Conservation (phyloP, 1,140 invertebrate genomes). For the Anastrepha obliqua region DNA sequence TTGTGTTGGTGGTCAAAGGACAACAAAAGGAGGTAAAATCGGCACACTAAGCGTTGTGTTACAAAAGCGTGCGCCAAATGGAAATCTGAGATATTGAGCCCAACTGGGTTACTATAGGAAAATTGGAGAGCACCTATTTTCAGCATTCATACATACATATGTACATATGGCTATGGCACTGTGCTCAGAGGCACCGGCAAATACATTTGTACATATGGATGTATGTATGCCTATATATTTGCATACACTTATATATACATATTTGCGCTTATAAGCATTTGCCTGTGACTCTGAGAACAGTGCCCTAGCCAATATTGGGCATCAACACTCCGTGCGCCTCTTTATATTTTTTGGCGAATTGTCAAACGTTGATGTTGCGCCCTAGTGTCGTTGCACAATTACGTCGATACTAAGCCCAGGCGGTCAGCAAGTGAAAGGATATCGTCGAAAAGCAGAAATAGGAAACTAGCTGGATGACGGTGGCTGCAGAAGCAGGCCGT, state of each 20-base stretch:
- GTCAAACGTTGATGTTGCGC: not conserved
- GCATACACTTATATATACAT: too few relatives aligned
- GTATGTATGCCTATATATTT: too few relatives aligned
- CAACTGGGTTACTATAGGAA: not conserved
- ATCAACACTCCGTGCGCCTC: too few relatives aligned
- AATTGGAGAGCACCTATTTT: not conserved
- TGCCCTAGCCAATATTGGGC: too few relatives aligned
- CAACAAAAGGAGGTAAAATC: slow-evolving; percentile 4
- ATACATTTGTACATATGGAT: too few relatives aligned
- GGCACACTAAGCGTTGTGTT: not conserved
- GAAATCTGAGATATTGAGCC: slow-evolving; percentile 13
- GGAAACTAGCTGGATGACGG: not conserved
- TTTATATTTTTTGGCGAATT: too few relatives aligned
- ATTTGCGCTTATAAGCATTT: too few relatives aligned
- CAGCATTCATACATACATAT: not conserved
- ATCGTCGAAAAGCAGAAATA: not conserved
- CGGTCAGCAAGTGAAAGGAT: not conserved
- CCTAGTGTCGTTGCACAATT: not conserved
- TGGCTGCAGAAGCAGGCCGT: not conserved
- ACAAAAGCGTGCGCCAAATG: not conserved
- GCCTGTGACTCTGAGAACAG: too few relatives aligned
- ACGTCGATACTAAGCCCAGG: not conserved
- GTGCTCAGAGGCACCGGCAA: too few relatives aligned
- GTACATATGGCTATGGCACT: not conserved
- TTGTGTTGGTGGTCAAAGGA: not conserved